These are phyloP conservation scores for Myrmophylax atrothorax DNA, from an alignment of 2,113 vertebrate genomes.

Conservation along the genomic window DNA sequence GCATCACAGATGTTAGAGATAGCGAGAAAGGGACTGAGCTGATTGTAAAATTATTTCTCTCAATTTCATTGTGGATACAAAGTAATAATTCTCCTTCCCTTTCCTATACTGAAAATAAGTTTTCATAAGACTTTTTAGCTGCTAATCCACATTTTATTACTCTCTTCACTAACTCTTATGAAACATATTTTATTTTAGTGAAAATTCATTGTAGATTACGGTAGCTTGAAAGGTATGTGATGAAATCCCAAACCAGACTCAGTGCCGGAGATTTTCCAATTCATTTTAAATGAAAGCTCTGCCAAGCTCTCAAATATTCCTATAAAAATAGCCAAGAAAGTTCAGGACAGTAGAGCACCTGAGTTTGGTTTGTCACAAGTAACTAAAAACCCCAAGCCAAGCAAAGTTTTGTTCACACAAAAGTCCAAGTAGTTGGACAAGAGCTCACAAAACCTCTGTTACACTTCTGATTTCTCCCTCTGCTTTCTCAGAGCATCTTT, in stretches of 20 bases:
- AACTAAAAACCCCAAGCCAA: background rate
- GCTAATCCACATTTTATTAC: conserved; percentile 58
- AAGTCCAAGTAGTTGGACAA: background rate
- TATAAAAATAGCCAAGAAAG: background rate
- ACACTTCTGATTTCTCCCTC: background rate
- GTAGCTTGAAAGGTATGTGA: background rate
- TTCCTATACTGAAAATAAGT: conserved; percentile 16
- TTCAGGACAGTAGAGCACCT: background rate
- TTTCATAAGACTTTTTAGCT: conserved; percentile 25
- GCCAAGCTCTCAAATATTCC: background rate
- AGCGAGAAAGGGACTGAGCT: conserved; percentile 19
- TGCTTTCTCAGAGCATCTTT: background rate
- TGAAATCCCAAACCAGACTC: conserved; percentile 15
- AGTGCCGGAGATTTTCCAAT: conserved; percentile 12
- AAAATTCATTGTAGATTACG: conserved; percentile 28
- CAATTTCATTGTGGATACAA: conserved; percentile 44
- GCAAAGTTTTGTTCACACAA: background rate
- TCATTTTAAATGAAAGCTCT: conserved; percentile 33
- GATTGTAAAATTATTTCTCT: conserved; percentile 51
- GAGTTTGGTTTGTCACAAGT: background rate
- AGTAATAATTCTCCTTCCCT: conserved; percentile 22
- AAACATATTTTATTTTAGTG: conserved; percentile 15
- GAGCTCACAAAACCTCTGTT: background rate
- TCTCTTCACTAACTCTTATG: background rate
- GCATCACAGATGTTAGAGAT: background rate